Evolutionary conservation across 2,888 invertebrate species (phyloP).

Genomic region (Sinodicranocentrus sp.): DNA sequence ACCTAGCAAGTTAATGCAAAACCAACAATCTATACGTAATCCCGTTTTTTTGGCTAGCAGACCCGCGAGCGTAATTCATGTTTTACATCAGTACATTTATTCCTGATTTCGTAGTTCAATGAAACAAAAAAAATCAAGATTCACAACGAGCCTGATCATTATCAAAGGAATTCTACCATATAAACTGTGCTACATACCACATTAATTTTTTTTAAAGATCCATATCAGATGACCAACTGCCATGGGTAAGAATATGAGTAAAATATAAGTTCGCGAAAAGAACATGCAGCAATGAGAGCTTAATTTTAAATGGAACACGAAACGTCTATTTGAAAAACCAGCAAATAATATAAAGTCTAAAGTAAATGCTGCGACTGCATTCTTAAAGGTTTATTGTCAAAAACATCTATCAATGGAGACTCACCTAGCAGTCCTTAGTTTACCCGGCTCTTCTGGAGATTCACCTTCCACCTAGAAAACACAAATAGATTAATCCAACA

Average conservation of each 20-base stretch:
- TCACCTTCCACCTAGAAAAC: constrained; percentile 73
- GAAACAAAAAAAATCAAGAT: constrained; percentile 19
- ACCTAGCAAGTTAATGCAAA: too few species aligned
- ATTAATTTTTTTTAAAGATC: background rate
- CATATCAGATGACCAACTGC: constrained; percentile 38
- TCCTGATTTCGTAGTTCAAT: constrained; percentile 10
- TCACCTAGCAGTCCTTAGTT: constrained; percentile 71
- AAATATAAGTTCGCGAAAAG: background rate
- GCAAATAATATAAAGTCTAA: too few species aligned
- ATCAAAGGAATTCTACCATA: background rate
- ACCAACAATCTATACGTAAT: constrained; percentile 6
- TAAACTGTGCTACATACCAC: background rate
- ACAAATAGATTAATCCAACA: constrained; percentile 15
- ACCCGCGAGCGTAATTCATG: too few species aligned
- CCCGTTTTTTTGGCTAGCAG: constrained; percentile 14
- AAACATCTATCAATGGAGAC: background rate
- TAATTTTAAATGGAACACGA: too few species aligned
- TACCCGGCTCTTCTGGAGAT: constrained; percentile 71
- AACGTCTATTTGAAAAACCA: too few species aligned
- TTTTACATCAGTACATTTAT: too few species aligned
- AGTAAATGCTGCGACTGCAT: too few species aligned
- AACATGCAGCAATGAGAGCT: too few species aligned
- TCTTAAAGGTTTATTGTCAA: too few species aligned
- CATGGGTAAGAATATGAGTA: background rate
- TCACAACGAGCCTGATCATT: background rate